Percentiles rank a stretch among this genome's conserved stretches.
phyloP scores from a whole-genome alignment of 2,888 invertebrate species.

The Brachypalpus laphriformis region DNA sequence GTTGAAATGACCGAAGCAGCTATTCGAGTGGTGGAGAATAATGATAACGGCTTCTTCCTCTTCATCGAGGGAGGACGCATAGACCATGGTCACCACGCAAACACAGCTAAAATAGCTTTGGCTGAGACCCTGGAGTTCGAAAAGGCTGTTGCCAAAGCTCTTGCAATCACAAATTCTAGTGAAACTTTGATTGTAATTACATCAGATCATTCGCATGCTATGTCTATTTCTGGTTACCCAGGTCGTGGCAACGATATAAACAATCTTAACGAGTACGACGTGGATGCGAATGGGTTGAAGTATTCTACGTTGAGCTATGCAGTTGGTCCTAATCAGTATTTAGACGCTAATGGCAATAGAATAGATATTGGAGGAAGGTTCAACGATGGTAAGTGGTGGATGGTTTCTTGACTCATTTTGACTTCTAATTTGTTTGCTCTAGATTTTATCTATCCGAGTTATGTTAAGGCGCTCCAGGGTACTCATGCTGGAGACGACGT shows the following conservation, averaged over 20 bases:
- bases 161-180: conserved; percentile 84
- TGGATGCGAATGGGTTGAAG: conserved; percentile 80
- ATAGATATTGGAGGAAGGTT: conserved; percentile 74
- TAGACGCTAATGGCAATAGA: conserved; percentile 76
- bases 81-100: conserved; percentile 90
- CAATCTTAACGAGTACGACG: conserved; percentile 80
- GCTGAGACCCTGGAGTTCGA: conserved; percentile 91
- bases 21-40: conserved; percentile 85
- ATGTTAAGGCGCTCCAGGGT: conserved; percentile 82
- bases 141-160: conserved; percentile 86
- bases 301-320: conserved; percentile 89
- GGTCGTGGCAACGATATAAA: conserved; percentile 84
- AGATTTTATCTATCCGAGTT: conserved; percentile 78
- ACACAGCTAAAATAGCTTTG: conserved; percentile 86
- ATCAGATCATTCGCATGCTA: conserved; percentile 90
- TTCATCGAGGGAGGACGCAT: conserved; percentile 88
- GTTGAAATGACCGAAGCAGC: conserved; percentile 87
- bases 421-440: background rate
- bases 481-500: conserved; percentile 92
- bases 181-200: conserved; percentile 92
- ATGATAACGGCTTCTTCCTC: conserved; percentile 85
- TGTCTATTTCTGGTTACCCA: conserved; percentile 90
- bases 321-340: conserved; percentile 85
- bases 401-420: background rate
- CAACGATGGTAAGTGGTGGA: background rate